Conservation (phyloP, 1,140 invertebrate genomes). For the Calliopsis andreniformis region DNA sequence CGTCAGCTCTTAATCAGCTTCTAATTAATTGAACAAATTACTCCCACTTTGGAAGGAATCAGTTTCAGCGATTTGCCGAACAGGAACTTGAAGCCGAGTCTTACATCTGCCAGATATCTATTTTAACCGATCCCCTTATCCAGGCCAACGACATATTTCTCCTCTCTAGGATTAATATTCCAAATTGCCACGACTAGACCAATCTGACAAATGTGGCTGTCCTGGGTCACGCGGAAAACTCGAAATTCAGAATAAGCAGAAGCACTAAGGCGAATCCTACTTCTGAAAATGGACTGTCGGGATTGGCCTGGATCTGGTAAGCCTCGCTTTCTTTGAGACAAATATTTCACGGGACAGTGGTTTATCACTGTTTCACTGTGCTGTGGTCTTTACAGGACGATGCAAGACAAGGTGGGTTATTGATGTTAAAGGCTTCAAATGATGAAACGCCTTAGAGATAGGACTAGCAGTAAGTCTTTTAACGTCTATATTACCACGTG, state of each 20-base stretch:
- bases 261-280: not conserved
- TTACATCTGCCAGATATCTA: slow-evolving; percentile 14
- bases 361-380: no score
- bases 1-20: no score
- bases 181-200: not conserved
- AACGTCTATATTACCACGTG: no score
- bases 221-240: not conserved
- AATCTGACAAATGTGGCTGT: not conserved
- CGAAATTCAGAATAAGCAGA: not conserved
- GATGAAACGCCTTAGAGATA: no score
- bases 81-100: not conserved
- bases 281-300: not conserved
- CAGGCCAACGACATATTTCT: slow-evolving; percentile 14
- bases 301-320: not conserved
- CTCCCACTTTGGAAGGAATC: no score
- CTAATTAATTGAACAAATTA: no score
- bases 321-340: not conserved
- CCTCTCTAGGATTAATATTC: slow-evolving; percentile 16
- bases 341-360: not conserved
- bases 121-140: slow-evolving; percentile 4
- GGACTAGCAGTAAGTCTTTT: no score
- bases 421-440: no score
- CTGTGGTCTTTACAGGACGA: no score
- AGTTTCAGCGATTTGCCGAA: not conserved
- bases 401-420: no score